phyloP scores from a whole-genome alignment of 2,113 vertebrate genomes.

The Calidris pugnax region DNA sequence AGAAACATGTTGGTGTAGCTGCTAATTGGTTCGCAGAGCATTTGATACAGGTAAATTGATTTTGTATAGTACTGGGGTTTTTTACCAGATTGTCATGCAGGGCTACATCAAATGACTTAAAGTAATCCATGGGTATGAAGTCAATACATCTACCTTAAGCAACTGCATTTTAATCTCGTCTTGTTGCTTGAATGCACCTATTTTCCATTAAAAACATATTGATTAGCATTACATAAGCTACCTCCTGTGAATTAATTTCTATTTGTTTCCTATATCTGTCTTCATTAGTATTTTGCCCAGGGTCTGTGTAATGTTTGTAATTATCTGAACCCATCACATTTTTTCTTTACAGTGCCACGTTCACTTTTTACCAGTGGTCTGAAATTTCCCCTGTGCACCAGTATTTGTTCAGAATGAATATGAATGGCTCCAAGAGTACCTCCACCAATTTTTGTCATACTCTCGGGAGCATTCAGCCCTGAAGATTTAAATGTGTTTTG shows the following conservation, averaged over 20 bases:
- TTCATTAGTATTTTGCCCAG: background rate
- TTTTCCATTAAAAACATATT: background rate
- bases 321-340: background rate
- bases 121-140: background rate
- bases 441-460: background rate
- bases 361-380: background rate
- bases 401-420: background rate
- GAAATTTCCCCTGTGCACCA: background rate
- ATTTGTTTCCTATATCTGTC: background rate
- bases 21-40: conserved; percentile 17
- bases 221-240: background rate
- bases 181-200: background rate
- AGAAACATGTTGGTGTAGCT: conserved; percentile 13
- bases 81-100: conserved; percentile 2
- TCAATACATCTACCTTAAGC: background rate
- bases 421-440: background rate
- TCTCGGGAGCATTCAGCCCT: background rate
- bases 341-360: background rate
- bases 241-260: background rate
- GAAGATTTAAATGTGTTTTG: conserved; percentile 22
- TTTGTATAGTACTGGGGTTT: background rate
- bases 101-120: background rate
- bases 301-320: background rate
- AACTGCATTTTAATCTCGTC: background rate
- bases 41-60: conserved; percentile 43